phyloP scores from a whole-genome alignment of 2,113 vertebrate species.

The Cairina moschata region DNA sequence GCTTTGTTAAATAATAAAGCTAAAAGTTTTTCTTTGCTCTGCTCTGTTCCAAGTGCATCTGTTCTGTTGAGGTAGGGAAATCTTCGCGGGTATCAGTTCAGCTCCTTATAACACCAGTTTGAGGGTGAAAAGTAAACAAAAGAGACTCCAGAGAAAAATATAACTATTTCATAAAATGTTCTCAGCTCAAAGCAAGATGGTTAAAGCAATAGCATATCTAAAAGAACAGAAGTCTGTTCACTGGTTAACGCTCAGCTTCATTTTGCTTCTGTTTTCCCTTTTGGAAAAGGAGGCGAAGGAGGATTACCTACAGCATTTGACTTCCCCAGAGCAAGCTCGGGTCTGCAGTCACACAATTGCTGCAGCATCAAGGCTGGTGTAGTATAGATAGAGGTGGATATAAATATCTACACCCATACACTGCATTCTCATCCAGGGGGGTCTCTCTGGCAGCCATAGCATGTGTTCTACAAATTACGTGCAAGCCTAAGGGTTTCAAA shows the following conservation, averaged over 20 bases:
- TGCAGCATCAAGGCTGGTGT: too few relatives aligned
- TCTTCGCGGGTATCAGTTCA: not conserved
- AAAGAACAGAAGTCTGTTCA: not conserved
- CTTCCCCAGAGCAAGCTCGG: not conserved
- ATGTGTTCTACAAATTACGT: not conserved
- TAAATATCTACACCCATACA: not conserved
- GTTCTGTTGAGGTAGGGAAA: not conserved
- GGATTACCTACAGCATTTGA: not conserved
- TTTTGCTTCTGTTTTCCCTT: not conserved
- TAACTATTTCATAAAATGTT: slow-evolving; percentile 4
- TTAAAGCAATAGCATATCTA: not conserved
- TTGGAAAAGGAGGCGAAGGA: not conserved
- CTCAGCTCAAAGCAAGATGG: not conserved
- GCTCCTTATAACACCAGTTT: slow-evolving; percentile 11
- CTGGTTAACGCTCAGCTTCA: not conserved
- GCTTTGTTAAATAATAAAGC: not conserved
- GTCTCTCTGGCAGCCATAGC: not conserved
- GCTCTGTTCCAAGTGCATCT: not conserved
- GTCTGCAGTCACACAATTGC: too few relatives aligned
- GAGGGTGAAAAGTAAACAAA: slow-evolving; percentile 45
- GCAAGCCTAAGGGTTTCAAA: not conserved
- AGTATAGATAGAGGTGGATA: not conserved
- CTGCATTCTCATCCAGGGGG: not conserved
- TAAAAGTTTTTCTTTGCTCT: not conserved
- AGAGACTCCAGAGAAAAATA: slow-evolving; percentile 22